Evolutionary conservation across 2,113 vertebrate species (phyloP), one percentile per base, ranked within the genome.

Genomic region (Scalopus aquaticus): DNA sequence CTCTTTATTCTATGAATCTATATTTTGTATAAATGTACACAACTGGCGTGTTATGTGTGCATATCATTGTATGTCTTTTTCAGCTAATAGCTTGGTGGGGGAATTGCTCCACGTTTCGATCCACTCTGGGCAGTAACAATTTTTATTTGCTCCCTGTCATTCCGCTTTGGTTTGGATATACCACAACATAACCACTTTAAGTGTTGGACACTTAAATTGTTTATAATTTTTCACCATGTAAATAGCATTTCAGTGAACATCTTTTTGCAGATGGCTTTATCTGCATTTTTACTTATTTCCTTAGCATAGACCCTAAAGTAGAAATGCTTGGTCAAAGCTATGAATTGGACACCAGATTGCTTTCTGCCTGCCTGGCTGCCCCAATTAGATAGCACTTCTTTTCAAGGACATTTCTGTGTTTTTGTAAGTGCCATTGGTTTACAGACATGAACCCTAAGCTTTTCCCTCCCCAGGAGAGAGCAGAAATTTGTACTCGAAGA

Each of bases 311-410:
- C 91, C 94, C 65, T 91, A 84, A 94, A 94, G 96, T 89, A 92
- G 93, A 97, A 97, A 91, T 94, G 90, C 90, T 95, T 96, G 92
- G 96, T 97, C 96, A 97, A 96, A 97, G 77, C 97, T 93, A 42
- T 60, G 92, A 83, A 81, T 92, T 88, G 69, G 81, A 79, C 93
- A 87, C 90, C 94, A 96, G 93, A 92, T 96, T 96, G 97, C 94
- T 88, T 95, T 95, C 93, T 81, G 84, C 44, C 9, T 92, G 69
- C 32, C 62, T 65, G 93, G 70, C 93, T 96, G 93, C 84, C 91
- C 93, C 76, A 88, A 90, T 96, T 96, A 94, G 74, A 80, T 70
- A 93, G 93, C 81, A 95, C 6, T 95, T 80, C 89, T 95, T 95
- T 87, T 72, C 89, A 89, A 92, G 93, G 83, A 77, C 93, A 93